A percentile compares a stretch with the other conserved stretches of the same genome.
Evolutionary conservation across 2,113 vertebrate genomes (phyloP).

Genomic region (Typhlomys cinereus): DNA sequence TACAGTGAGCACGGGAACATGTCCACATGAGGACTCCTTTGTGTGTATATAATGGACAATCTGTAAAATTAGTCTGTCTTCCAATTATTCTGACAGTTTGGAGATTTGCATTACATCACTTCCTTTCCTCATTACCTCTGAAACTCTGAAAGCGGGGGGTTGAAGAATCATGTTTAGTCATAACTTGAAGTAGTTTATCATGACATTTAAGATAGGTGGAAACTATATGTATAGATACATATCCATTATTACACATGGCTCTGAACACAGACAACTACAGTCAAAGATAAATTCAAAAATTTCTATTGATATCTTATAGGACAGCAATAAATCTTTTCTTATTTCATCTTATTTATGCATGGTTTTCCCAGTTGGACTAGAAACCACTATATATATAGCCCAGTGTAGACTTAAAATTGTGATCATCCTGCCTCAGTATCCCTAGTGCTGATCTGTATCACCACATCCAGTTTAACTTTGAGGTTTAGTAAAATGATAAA

Average conservation of each 20-base stretch:
- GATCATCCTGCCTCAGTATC: not conserved
- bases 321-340: not conserved
- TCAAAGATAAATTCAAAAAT: not conserved
- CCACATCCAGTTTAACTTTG: not conserved
- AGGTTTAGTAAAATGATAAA: not conserved
- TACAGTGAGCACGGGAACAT: not conserved
- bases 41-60: constrained; percentile 25
- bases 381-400: not conserved
- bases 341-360: too few relatives aligned
- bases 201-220: not conserved
- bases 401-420: not conserved
- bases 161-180: not conserved
- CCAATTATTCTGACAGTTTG: constrained; percentile 48
- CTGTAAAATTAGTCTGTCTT: constrained; percentile 45
- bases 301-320: not conserved
- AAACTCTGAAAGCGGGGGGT: not conserved
- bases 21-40: not conserved
- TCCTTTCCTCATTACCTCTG: not conserved
- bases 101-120: not conserved
- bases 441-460: not conserved
- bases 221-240: not conserved
- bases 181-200: not conserved
- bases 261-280: not conserved
- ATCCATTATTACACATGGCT: not conserved
- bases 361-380: too few relatives aligned